Conservation (phyloP, 2,797 vertebrate species). For the Eulemur mongoz region DNA sequence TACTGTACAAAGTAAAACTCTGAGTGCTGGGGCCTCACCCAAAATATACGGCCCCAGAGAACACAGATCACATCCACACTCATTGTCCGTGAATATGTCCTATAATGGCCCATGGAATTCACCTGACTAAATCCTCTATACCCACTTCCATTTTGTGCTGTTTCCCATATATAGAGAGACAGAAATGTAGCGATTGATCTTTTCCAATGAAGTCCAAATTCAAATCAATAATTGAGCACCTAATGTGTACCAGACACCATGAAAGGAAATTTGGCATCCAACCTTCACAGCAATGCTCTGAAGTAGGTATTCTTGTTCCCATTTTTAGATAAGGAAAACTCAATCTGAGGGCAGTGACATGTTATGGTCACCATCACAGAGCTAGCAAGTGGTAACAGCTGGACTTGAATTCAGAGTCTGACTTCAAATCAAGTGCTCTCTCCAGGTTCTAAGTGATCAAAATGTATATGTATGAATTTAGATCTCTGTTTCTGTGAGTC, state of each 20-base stretch:
- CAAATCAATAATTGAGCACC: neutral
- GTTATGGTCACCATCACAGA: neutral
- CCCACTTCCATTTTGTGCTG: neutral
- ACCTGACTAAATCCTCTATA: neutral
- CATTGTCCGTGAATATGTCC: neutral
- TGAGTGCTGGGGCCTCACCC: neutral
- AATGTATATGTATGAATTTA: too few species aligned
- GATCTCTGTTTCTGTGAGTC: neutral
- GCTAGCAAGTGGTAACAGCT: fast-evolving
- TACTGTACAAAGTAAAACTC: fast-evolving
- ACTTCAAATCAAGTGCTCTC: neutral
- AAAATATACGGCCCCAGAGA: fast-evolving
- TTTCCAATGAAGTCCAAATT: neutral
- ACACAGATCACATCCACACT: neutral
- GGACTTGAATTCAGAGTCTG: neutral
- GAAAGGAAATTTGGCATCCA: neutral
- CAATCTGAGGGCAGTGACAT: neutral
- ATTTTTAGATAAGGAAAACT: neutral
- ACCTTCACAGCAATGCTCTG: neutral
- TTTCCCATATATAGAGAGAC: neutral
- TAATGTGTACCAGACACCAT: neutral
- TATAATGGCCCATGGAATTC: neutral
- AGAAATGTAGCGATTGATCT: fast-evolving
- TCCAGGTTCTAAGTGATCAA: neutral
- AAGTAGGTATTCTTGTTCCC: neutral